Evolutionary conservation across 1,140 invertebrate species (phyloP), one percentile per base, ranked within the genome.

Genomic region (Patella vulgata): DNA sequence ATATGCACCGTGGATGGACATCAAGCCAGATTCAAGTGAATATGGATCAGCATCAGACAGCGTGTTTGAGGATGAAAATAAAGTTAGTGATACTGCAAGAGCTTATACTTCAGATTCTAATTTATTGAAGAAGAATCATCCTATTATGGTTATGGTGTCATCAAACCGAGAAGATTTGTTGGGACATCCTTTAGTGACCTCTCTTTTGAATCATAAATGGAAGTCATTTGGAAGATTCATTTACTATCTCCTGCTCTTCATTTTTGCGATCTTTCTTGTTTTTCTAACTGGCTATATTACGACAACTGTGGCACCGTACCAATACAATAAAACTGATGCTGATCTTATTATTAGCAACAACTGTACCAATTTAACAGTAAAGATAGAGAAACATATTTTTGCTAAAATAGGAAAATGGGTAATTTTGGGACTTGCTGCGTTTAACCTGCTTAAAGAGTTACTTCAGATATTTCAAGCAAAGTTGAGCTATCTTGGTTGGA

Each of bases 121-220:
- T 50, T 63, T 82, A 19, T 67, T 87, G 27, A 87, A 87, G 72
- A 79, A 80, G 33, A 87, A 87, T 64, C 87, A 87, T 73, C 86
- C 86, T 25, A 71, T 88, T 28, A 85, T 82, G 75, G 74, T 87
- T 51, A 87, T 87, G 87, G 75, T 78, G 40, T 58, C 47, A 2
- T 73, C 71, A 12, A 73, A 79, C 40, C 68, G 82, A 66, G 78
- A 85, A 53, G 74, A 83, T 48, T 75, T 88, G 11, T 68, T 88
- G 25, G 81, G 78, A 30, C 87, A 88, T 69, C 86, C 86, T 6
- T 71, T 88, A 50, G 85, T 86, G 25, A 81, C 80, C 8, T 81
- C 82, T 30, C 68, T 88, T 25, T 70, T 88, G 11, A 77, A 79
- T 47, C 78, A 86, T 70, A 88, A 88, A 66, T 88, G 87, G 87